phyloP scores from a whole-genome alignment of 2,797 vertebrate species.

The Sphaeramia orbicularis region DNA sequence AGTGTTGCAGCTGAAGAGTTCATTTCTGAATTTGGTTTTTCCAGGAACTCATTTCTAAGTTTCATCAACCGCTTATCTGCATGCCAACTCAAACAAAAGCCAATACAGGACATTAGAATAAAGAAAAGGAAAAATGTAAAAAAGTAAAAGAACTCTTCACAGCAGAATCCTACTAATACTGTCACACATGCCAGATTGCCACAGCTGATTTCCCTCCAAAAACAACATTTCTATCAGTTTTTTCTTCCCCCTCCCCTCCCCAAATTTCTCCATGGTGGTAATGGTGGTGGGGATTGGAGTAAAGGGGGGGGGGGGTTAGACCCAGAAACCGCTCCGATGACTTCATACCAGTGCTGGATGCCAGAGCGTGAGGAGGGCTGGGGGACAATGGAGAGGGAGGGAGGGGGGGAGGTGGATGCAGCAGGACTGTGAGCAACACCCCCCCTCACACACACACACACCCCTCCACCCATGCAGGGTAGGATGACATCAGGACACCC shows the following conservation, averaged over 20 bases:
- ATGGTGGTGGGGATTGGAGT: constrained; percentile 55
- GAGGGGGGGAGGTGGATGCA: constrained; percentile 43
- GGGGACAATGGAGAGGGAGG: constrained; percentile 18
- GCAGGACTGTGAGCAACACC: constrained; percentile 20
- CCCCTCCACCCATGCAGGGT: neutral
- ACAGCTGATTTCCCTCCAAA: constrained; percentile 30
- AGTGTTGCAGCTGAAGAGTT: constrained; percentile 33
- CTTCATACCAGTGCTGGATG: constrained; percentile 72
- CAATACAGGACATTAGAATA: constrained; percentile 17
- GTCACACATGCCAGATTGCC: constrained; percentile 15
- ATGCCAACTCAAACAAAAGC: constrained; percentile 48
- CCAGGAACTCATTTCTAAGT: constrained; percentile 44
- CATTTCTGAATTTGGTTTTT: constrained; percentile 43
- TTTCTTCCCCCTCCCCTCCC: neutral
- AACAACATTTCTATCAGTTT: constrained; percentile 40
- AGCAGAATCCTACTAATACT: constrained; percentile 21
- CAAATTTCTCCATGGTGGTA: constrained; percentile 24
- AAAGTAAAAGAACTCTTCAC: constrained; percentile 2
- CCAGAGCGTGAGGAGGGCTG: constrained; percentile 56
- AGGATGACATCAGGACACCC: constrained; percentile 48
- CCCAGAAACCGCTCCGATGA: constrained; percentile 58
- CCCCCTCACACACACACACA: neutral
- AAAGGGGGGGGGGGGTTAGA: constrained; percentile 19
- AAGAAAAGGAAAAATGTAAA: constrained; percentile 5
- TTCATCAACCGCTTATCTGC: constrained; percentile 20